Percentiles rank a stretch among this genome's conserved stretches.
Conservation (phyloP, 2,888 invertebrate species). For the Scaptomyza polygonia region DNA sequence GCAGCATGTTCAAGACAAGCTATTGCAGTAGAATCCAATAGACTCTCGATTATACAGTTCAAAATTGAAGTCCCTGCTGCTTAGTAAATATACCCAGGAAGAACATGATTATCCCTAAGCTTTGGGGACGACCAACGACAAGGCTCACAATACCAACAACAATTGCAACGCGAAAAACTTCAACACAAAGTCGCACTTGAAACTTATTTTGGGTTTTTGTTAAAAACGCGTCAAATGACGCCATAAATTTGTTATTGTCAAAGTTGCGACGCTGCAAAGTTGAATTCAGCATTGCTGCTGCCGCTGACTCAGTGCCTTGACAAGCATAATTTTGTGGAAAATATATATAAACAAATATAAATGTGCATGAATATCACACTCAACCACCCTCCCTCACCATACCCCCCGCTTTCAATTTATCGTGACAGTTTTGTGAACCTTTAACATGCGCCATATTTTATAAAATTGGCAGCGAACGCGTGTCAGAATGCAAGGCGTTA, state of each 20-base stretch:
- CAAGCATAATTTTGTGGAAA: slow-evolving; percentile 33
- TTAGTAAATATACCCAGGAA: too few relatives aligned
- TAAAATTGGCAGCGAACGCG: slow-evolving; percentile 63
- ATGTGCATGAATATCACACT: background rate
- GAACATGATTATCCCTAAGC: slow-evolving; percentile 49
- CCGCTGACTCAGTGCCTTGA: slow-evolving; percentile 54
- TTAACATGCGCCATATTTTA: slow-evolving; percentile 60
- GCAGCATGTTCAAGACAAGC: background rate
- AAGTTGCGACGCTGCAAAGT: slow-evolving; percentile 53
- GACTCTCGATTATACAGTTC: background rate
- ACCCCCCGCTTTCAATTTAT: too few relatives aligned
- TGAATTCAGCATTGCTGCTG: slow-evolving; percentile 40
- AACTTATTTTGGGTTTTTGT: slow-evolving; percentile 26
- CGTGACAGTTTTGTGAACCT: slow-evolving; percentile 53
- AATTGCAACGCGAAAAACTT: slow-evolving; percentile 19
- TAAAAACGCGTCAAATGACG: slow-evolving; percentile 71
- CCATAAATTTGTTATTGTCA: slow-evolving; percentile 63
- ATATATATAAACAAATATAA: background rate
- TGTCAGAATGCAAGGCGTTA: slow-evolving; percentile 75
- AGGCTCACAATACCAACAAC: slow-evolving; percentile 20
- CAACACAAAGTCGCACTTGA: slow-evolving; percentile 39
- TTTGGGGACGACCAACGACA: slow-evolving; percentile 45
- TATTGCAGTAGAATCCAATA: background rate
- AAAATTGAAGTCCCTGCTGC: background rate
- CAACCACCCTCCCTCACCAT: background rate